These are phyloP conservation scores for Lymantria dispar DNA, from an alignment of 2,888 invertebrate species.

Conservation along the genomic window DNA sequence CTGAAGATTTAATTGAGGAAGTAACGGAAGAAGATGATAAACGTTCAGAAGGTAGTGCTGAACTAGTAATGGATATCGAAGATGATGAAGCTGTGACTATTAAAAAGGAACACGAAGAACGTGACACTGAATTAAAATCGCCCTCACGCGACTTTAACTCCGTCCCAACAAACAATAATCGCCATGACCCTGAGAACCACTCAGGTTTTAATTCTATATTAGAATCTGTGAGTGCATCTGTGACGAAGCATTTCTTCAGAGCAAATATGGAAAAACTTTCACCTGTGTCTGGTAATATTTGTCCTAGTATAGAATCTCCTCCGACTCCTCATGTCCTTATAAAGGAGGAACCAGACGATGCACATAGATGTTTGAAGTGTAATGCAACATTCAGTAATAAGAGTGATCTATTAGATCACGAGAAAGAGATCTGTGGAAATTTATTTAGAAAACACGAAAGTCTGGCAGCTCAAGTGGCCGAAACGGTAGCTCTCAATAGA, in stretches of 20 bases:
- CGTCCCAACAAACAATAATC: slow-evolving; percentile 58
- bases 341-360: slow-evolving; percentile 67
- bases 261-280: slow-evolving; percentile 86
- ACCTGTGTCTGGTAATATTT: slow-evolving; percentile 75
- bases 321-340: slow-evolving; percentile 50
- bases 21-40: slow-evolving; percentile 83
- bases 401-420: slow-evolving; percentile 86
- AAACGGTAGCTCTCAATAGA: slow-evolving; percentile 83
- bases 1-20: slow-evolving; percentile 84
- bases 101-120: slow-evolving; percentile 71
- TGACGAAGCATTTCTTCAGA: slow-evolving; percentile 88
- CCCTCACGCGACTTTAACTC: slow-evolving; percentile 53
- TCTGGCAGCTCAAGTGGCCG: slow-evolving; percentile 89
- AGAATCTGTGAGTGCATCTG: slow-evolving; percentile 88
- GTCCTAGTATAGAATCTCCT: slow-evolving; percentile 62
- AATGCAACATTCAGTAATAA: slow-evolving; percentile 81
- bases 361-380: slow-evolving; percentile 82
- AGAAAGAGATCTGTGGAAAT: slow-evolving; percentile 84
- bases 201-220: slow-evolving; percentile 87
- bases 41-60: slow-evolving; percentile 79
- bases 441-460: slow-evolving; percentile 86
- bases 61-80: slow-evolving; percentile 87
- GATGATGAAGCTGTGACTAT: slow-evolving; percentile 76
- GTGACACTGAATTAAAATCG: slow-evolving; percentile 46
- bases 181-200: slow-evolving; percentile 68